These are phyloP conservation scores for Thera obeliscata DNA, from an alignment of 2,888 invertebrate species.

Conservation along the genomic window DNA sequence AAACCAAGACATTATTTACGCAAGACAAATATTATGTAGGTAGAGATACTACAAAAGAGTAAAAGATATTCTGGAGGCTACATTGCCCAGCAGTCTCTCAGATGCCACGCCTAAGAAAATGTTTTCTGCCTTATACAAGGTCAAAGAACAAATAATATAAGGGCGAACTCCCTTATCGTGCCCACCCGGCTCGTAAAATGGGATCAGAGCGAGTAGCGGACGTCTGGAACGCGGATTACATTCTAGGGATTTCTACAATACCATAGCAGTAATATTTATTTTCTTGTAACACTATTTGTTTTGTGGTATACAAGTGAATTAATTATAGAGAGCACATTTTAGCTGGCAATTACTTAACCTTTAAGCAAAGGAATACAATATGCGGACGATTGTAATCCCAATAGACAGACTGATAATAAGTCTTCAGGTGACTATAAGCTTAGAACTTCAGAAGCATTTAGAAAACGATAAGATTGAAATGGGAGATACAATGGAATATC, in stretches of 20 bases:
- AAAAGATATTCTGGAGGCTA: background rate
- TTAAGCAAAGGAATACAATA: no score
- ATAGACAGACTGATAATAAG: no score
- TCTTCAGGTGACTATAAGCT: no score
- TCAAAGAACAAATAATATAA: slow-evolving; percentile 19
- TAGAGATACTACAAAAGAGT: background rate
- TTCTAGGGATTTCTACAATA: slow-evolving; percentile 11
- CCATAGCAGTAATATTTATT: slow-evolving; percentile 2
- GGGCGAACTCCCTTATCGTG: slow-evolving; percentile 26
- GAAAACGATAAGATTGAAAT: background rate
- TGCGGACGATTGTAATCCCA: no score
- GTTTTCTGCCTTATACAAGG: slow-evolving; percentile 7
- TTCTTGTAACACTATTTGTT: background rate
- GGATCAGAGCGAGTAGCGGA: slow-evolving; percentile 25
- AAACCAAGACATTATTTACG: no score
- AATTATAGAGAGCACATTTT: background rate
- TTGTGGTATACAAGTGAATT: background rate
- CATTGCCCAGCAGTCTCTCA: background rate
- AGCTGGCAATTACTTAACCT: no score
- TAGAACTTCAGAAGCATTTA: no score
- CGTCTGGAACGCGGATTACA: slow-evolving; percentile 28
- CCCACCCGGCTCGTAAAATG: slow-evolving; percentile 24
- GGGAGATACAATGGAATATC: background rate
- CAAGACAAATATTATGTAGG: background rate
- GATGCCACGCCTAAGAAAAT: background rate